These are phyloP conservation scores for Theonella swinhoei DNA, from an alignment of 37 sponge, comb jelly and placozoan genomes.

Conservation along the genomic window DNA sequence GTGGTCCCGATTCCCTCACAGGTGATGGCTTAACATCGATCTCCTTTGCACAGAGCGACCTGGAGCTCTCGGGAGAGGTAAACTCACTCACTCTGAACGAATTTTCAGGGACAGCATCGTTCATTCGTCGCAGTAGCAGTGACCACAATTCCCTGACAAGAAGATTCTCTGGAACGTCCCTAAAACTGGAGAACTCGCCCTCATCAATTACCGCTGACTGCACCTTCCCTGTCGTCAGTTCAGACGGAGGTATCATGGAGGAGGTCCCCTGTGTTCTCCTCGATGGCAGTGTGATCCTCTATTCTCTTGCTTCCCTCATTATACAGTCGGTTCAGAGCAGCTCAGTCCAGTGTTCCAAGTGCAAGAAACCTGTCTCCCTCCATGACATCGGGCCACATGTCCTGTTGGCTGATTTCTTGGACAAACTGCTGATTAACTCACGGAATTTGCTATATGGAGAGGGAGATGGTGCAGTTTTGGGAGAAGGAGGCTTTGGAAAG, in stretches of 20 bases:
- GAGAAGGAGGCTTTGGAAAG: slow-evolving; percentile 62
- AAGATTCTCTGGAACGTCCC: slow-evolving; percentile 19
- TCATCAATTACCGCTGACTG: background rate
- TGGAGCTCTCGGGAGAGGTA: slow-evolving; percentile 4
- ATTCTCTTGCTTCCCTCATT: slow-evolving; percentile 21
- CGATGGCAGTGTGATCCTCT: slow-evolving; percentile 27
- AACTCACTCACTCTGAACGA: slow-evolving; percentile 30
- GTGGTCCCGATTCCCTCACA: background rate
- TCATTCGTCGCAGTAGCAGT: background rate
- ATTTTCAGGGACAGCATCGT: slow-evolving; percentile 14
- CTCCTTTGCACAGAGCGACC: background rate
- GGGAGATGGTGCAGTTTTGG: slow-evolving; percentile 5
- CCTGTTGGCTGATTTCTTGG: slow-evolving; percentile 52
- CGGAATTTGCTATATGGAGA: slow-evolving; percentile 14
- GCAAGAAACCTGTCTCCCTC: slow-evolving; percentile 10
- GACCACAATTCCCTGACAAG: background rate
- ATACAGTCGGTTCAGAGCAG: slow-evolving; percentile 6
- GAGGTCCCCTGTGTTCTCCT: slow-evolving; percentile 2
- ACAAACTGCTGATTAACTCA: slow-evolving; percentile 28
- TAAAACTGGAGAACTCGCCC: background rate
- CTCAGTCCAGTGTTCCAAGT: slow-evolving; percentile 32
- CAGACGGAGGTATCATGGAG: background rate
- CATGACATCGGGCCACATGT: slow-evolving; percentile 43
- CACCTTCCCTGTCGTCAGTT: background rate
- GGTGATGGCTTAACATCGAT: background rate